Evolutionary conservation across 2,113 vertebrate genomes (phyloP), one percentile per base, ranked within the genome.

Genomic region (Capricornis sumatraensis): DNA sequence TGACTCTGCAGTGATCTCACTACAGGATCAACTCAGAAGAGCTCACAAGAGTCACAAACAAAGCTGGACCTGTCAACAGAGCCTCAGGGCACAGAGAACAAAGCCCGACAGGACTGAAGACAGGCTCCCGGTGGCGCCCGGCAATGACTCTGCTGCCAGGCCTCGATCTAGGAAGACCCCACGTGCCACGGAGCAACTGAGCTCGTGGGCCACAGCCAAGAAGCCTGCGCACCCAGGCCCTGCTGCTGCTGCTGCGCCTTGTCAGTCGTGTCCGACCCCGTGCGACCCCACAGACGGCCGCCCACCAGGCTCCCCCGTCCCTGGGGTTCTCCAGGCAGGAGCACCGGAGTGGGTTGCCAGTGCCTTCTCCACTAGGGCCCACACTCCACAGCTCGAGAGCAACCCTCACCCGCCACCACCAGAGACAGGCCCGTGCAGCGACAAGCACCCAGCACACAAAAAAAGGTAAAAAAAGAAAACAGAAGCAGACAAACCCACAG

Each of bases 71-170:
- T 45, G 30, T 8, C 30, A 53, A 27, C 15, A n/a, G 27, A 43
- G 47, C 47, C 62, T 64, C 71, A 25, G n/a, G 53, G 87, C 27
- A 45, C 27, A 45, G 25, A 81, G 43, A 21, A 2, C 45, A 88
- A 81, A 88, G n/a, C 79, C 14, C 45, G 47, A 15, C 2, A 83
- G 23, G 36, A 57, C 50, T 47, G 23, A 55, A 28, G 14, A 1
- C 36, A 27, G 71, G 71, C 40, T 45, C 23, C 67, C 3, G 10
- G 19, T 4, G n/a, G 67, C 67, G 6, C 67, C 33, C 27, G 11
- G 28, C 27, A 25, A 2, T 0, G 1, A 7, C n/a, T 5, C 33
- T 13, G 21, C 36, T 1, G 36, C 33, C 28, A 2, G 30, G 0
- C 10, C 21, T 6, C 6, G 0, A 25, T 7, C 67, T 2, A 13